Percentiles rank a stretch among this genome's conserved stretches.
These are phyloP conservation scores for Crotalus viridis DNA, from an alignment of 2,113 vertebrate species.

Conservation along the genomic window DNA sequence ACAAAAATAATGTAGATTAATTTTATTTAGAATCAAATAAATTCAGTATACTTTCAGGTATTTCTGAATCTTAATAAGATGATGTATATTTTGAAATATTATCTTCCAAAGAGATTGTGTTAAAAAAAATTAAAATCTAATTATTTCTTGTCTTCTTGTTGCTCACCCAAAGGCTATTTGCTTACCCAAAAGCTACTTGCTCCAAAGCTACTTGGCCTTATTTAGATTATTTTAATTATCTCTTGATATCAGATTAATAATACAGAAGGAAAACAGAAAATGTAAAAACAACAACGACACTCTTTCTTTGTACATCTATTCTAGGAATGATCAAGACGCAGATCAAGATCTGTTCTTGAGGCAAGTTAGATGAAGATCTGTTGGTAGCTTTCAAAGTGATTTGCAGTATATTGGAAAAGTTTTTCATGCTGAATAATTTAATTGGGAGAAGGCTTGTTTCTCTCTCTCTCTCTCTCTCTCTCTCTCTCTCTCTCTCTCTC, in stretches of 20 bases:
- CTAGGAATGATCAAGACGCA: background rate
- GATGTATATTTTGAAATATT: background rate
- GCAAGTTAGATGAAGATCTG: background rate
- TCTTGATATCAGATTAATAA: background rate
- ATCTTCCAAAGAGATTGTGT: background rate
- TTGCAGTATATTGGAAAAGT: background rate
- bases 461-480: background rate
- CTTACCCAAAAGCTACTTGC: background rate
- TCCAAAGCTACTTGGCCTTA: background rate
- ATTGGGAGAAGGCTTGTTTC: background rate
- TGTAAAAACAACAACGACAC: background rate
- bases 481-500: background rate
- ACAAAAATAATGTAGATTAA: background rate
- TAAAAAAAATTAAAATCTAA: accelerated
- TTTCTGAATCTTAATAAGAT: slow-evolving; percentile 5
- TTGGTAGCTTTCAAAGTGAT: background rate
- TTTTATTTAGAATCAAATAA: slow-evolving; percentile 9
- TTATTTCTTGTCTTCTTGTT: background rate
- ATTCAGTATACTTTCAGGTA: background rate
- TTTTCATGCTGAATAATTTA: background rate
- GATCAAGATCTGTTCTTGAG: background rate
- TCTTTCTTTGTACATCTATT: background rate
- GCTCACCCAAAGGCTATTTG: background rate
- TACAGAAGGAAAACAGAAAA: background rate
- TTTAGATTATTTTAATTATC: background rate